A percentile compares a stretch with the other conserved stretches of the same genome.
Conservation (phyloP, 1,140 invertebrate genomes). For the Panonychus citri region DNA sequence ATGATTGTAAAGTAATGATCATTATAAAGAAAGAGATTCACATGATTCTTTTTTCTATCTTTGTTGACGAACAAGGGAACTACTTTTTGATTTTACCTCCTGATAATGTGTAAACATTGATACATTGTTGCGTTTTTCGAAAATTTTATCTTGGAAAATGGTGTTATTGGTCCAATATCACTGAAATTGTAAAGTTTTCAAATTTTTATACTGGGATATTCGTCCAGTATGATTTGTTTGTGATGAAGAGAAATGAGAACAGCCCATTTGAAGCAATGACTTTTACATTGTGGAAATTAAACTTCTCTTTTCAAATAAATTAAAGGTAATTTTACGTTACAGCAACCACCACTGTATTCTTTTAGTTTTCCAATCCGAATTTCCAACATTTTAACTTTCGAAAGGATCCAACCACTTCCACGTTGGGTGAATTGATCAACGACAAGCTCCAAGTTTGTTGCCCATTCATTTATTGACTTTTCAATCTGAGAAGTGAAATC, state of each 20-base stretch:
- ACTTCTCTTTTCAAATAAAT: background rate
- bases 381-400: background rate
- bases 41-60: background rate
- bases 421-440: background rate
- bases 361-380: background rate
- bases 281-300: background rate
- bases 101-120: conserved; percentile 4
- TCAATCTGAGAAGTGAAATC: too few species aligned
- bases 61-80: background rate
- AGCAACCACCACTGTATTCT: background rate
- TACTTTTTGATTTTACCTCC: background rate
- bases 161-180: background rate
- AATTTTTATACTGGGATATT: background rate
- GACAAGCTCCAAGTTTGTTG: too few species aligned
- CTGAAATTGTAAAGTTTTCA: background rate
- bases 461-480: too few species aligned
- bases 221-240: background rate
- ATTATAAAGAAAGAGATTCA: conserved; percentile 1
- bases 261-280: conserved; percentile 8
- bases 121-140: conserved; percentile 4
- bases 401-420: background rate
- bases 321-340: background rate
- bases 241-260: conserved; percentile 1
- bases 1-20: background rate
- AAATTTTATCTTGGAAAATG: background rate